Conservation (phyloP, 2,888 invertebrate genomes). For the Sympetrum striolatum region DNA sequence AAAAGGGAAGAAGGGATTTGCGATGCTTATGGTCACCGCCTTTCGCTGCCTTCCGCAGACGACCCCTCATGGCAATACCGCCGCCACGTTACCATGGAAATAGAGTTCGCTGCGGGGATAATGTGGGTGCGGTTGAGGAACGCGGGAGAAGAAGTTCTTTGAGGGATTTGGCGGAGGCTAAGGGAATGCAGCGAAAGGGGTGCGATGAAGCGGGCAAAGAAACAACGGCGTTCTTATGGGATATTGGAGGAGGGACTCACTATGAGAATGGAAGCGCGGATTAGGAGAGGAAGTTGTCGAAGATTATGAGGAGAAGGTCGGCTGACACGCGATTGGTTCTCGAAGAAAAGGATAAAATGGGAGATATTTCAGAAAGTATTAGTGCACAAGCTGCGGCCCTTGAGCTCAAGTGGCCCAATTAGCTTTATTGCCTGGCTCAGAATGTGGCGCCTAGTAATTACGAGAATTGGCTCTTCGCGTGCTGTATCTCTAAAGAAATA, state of each 20-base stretch:
- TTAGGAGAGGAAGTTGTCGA: neutral
- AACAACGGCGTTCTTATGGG: neutral
- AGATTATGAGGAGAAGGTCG: neutral
- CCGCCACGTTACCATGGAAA: constrained; percentile 3
- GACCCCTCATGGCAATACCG: neutral
- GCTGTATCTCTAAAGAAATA: no score
- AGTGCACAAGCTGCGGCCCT: no score
- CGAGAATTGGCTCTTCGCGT: no score
- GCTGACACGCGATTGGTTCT: neutral
- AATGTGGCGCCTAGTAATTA: no score
- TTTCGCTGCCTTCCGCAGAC: neutral
- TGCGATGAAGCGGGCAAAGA: neutral
- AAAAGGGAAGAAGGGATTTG: neutral
- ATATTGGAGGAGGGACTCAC: neutral
- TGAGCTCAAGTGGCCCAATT: no score
- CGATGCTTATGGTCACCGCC: neutral
- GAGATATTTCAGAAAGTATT: no score
- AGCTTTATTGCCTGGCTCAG: no score
- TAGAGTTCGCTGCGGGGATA: neutral
- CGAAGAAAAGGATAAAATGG: neutral
- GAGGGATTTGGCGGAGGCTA: neutral
- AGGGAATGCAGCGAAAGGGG: neutral
- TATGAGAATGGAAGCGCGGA: neutral
- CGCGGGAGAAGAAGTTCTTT: neutral
- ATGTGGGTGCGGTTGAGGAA: neutral